phyloP scores from a whole-genome alignment of 2,113 vertebrate genomes.

The Bagarius yarrelli region DNA sequence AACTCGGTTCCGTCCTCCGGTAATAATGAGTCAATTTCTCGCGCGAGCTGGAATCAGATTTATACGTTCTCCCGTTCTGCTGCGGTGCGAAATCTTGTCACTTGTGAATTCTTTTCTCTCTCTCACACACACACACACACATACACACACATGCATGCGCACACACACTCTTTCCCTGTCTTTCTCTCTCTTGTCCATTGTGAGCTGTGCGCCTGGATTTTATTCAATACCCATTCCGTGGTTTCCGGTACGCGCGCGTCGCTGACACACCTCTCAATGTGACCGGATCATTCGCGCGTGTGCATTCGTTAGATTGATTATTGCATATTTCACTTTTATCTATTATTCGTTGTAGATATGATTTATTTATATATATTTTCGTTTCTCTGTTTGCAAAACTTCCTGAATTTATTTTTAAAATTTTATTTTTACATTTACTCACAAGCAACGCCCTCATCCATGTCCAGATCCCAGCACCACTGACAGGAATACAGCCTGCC shows the following conservation, averaged over 20 bases:
- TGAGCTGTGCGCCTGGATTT: slow-evolving; percentile 56
- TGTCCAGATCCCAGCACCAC: neutral
- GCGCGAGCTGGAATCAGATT: neutral
- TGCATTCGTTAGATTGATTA: neutral
- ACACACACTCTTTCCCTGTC: slow-evolving; percentile 20
- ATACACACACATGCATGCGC: slow-evolving; percentile 47
- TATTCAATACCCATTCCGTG: slow-evolving; percentile 73
- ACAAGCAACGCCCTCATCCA: neutral
- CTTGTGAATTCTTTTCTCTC: slow-evolving; percentile 60
- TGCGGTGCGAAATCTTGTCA: slow-evolving; percentile 57
- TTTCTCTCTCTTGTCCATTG: slow-evolving; percentile 58
- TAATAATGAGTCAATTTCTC: slow-evolving; percentile 6
- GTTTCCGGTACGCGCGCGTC: slow-evolving; percentile 52
- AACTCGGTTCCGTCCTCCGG: slow-evolving; percentile 22
- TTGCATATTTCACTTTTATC: too few relatives aligned
- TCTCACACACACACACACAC: slow-evolving; percentile 47
- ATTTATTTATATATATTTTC: neutral
- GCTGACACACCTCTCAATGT: slow-evolving; percentile 63
- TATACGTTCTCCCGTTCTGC: slow-evolving; percentile 51
- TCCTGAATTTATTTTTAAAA: neutral
- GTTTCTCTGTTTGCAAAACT: neutral
- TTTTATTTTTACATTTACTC: neutral
- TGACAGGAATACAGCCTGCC: neutral
- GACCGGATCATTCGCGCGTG: neutral
- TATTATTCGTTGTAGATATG: neutral